Evolutionary conservation across 2,113 vertebrate genomes (phyloP), one percentile per base, ranked within the genome.

Genomic region (Alectura lathami): DNA sequence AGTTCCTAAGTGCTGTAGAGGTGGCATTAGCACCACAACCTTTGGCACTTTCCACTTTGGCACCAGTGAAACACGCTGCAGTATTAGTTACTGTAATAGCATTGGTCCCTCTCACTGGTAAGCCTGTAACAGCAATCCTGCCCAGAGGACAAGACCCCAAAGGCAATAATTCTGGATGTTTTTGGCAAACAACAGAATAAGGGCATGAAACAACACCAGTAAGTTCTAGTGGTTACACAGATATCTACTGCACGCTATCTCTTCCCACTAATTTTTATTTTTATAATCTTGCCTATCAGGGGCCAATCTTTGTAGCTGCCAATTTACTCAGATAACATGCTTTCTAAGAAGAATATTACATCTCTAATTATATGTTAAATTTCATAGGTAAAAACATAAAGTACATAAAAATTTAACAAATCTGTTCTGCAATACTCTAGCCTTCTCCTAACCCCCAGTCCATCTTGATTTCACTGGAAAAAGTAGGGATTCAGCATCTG

Each of bases 201-300:
- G 12, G 75, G 27, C 87, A 92, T 51, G 36, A 88, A 96, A 72
- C 17, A 42, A 47, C 43, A 59, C 18, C 54, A 90, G 43, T 85
- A 86, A 91, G 88, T 89, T 91, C 88, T 76, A 80, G 83, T 89
- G 69, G 38, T 84, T 92, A 59, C 72, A 94, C 1, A 63, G 76
- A 79, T 59, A 12, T 47, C 38, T 43, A 22, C 10, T 47, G 9
- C 32, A 12, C 13, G 26, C 26, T 56, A 16, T 4, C 5, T 36
- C 68, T 51, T 51, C 54, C 24, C 36, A 42, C 8, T 29, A 8
- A 34, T 29, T 75, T 75, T 62, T n/a, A 4, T 3, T 57, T 86
- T 93, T 78, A 63, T 11, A 51, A 56, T 13, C 5, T 69, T 76
- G 47, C 36, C n/a, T 24, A 60, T 40, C 47, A 56, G 72, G 64